Evolutionary conservation across 1,140 invertebrate species (phyloP).

Genomic region (Prorops nasuta): DNA sequence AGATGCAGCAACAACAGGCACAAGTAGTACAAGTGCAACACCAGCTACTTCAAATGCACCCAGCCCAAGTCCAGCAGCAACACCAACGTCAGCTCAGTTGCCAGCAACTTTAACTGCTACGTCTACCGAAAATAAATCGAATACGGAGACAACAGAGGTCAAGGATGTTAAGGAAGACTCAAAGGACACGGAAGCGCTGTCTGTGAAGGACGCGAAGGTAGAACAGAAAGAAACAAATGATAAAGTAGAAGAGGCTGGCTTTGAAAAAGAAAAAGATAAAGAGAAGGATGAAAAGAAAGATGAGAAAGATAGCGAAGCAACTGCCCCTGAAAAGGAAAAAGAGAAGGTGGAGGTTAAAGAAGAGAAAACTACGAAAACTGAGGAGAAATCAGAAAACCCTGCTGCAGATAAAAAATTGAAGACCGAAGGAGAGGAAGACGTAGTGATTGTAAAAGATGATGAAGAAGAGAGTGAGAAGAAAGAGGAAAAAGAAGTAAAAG

Average conservation of each 20-base stretch:
- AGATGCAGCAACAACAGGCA: slow-evolving; percentile 52
- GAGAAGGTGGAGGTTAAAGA: slow-evolving; percentile 39
- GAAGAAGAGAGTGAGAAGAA: slow-evolving; percentile 58
- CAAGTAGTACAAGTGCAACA: slow-evolving; percentile 64
- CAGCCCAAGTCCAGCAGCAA: slow-evolving; percentile 55
- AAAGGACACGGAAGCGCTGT: slow-evolving; percentile 47
- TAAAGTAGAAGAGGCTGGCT: slow-evolving; percentile 42
- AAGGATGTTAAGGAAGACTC: slow-evolving; percentile 57
- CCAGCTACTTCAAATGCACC: slow-evolving; percentile 74
- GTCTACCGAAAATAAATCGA: slow-evolving; percentile 31
- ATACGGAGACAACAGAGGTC: slow-evolving; percentile 31
- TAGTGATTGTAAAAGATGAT: slow-evolving; percentile 61
- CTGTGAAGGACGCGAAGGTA: slow-evolving; percentile 32
- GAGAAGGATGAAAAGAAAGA: slow-evolving; percentile 37
- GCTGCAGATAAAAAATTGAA: slow-evolving; percentile 31
- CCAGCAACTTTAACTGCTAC: slow-evolving; percentile 30
- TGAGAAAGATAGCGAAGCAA: slow-evolving; percentile 39
- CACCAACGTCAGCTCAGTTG: slow-evolving; percentile 54
- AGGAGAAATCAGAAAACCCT: slow-evolving; percentile 37
- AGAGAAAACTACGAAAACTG: slow-evolving; percentile 40
- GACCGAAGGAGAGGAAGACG: slow-evolving; percentile 56
- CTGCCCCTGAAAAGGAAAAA: slow-evolving; percentile 26
- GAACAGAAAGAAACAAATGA: slow-evolving; percentile 33
- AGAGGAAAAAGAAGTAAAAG: slow-evolving; percentile 52
- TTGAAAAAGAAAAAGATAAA: slow-evolving; percentile 44